Evolutionary conservation across 2,797 vertebrate genomes (phyloP).

Genomic region (Aphelocoma californica): DNA sequence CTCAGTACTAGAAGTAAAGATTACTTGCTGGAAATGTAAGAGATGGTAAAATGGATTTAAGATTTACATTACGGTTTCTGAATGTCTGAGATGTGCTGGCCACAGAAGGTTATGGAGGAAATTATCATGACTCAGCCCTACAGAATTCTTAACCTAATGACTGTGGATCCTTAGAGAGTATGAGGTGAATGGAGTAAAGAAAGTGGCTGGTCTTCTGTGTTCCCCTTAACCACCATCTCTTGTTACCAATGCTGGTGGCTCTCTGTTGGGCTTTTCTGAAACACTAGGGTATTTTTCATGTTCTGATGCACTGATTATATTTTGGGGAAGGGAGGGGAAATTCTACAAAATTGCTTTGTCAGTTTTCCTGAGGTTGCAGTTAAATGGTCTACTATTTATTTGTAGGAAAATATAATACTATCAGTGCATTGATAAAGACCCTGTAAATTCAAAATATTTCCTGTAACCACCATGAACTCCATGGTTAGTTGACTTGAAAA

Average conservation of each 20-base stretch:
- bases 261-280: not conserved
- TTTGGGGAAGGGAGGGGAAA: not conserved
- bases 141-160: not conserved
- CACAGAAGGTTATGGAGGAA: not conserved
- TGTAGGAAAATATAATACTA: not conserved
- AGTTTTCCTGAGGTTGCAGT: not conserved
- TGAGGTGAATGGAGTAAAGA: not conserved
- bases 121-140: not conserved
- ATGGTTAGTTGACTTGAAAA: not conserved
- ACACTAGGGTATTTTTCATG: fast-evolving
- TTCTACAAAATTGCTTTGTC: not conserved
- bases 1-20: not conserved
- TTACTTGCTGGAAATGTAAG: not conserved
- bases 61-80: not conserved
- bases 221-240: not conserved
- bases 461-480: not conserved
- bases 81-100: not conserved
- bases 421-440: not conserved
- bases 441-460: not conserved
- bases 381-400: not conserved
- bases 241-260: not conserved
- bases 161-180: not conserved
- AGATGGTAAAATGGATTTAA: not conserved
- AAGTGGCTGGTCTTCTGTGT: not conserved
- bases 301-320: not conserved